Evolutionary conservation across 2,113 vertebrate genomes (phyloP), one percentile per base, ranked within the genome.

Genomic region (Hymenochirus boettgeri): DNA sequence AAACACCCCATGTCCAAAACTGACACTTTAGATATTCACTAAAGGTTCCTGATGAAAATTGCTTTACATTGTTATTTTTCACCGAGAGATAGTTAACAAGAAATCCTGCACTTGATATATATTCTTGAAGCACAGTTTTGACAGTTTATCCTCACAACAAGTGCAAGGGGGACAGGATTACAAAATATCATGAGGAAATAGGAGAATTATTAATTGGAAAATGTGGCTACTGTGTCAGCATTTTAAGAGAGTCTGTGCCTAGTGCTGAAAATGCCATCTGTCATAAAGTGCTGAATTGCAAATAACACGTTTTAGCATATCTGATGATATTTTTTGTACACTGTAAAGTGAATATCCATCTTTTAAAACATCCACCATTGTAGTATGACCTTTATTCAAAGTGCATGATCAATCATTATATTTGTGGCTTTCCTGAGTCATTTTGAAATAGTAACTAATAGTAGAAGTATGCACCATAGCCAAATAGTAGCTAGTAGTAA

Each of bases 151-250:
- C 17, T 42, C 17, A 42, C 10, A 42, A 19, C 26, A 25, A 18
- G 52, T 9, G 17, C 27, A 21, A 12, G 18, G 19, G 27, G 18
- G 54, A 21, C 5, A 33, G 9, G n/a, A 56, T 18, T 35, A 35
- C n/a, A 33, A 48, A 37, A 9, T 35, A 22, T 57, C 54, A n/a
- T 31, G 54, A 29, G 54, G 17, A 57, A 35, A 57, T 57, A 15
- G 54, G 5, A 11, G 19, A 57, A 37, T 57, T 57, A 57, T 29
- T 55, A 55, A 55, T 31, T 55, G 52, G 31, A 55, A 26, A 57
- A 57, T 18, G 19, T 57, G 19, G 9, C 54, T 33, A 53, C 18
- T 37, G 29, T 35, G 54, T 57, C 54, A 57, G 31, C n/a, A 19
- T 19, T 22, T 12, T 57, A 31, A 2, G 22, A 57, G 54, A 22